Evolutionary conservation across 2,888 invertebrate species (phyloP), one percentile per base, ranked within the genome.

Genomic region (Drosophila cognata): DNA sequence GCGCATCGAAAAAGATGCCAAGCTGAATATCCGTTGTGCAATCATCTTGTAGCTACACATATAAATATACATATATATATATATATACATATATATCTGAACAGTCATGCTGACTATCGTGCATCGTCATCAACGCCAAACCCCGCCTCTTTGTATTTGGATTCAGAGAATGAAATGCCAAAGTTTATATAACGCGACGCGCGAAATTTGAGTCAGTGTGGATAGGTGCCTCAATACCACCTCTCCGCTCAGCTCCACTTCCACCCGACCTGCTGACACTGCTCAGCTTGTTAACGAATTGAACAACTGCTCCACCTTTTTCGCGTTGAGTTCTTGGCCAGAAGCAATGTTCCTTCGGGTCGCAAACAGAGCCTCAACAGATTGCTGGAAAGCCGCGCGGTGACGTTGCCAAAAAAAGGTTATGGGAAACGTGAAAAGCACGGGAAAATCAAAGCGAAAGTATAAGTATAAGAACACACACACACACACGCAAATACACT

Each of bases 231-330:
- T 16, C 8, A 8, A 16, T 46, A 16, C 25, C 25, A 38, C 25
- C 46, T 4, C 13, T 13, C 0, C 2, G 13, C 46, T 7, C 13
- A 13, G 11, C n/a, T 5, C 16, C 4, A 16, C 25, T 2, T 1
- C n/a, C 31, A 5, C 7, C 28, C 38, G n/a, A 36, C n/a, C 16
- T 18, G 21, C 21, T 21, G 21, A 35, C 56, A 38, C 21, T 48
- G 52, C 50, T 36, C 33, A 61, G 56, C 82, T 79, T 81, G 78
- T 81, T 89, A 89, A 86, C 88, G 90, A 88, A 89, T 85, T 83
- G 85, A 86, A 88, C 90, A 83, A 81, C 78, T 71, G 86, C 85
- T 86, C 85, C 85, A 89, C 85, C 90, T 86, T 86, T 86, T 86
- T 80, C 72, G 77, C 87, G 84, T 85, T 74, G 67, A 28, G 43